Evolutionary conservation across 2,888 invertebrate genomes (phyloP).

Genomic region (Folsomia manolachei): DNA sequence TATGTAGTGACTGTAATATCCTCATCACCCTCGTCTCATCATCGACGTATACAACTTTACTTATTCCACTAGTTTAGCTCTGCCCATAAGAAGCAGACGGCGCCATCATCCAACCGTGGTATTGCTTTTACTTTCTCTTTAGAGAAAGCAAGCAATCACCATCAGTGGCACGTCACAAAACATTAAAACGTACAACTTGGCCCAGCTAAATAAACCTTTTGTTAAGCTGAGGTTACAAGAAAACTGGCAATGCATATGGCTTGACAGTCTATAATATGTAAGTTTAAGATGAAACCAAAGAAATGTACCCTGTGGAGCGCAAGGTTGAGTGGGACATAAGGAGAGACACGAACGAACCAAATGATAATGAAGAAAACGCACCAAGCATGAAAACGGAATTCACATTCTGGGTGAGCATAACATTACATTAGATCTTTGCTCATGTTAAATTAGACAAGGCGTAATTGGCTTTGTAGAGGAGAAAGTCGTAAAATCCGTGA

Average conservation of each 20-base stretch:
- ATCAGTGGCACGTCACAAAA: not conserved
- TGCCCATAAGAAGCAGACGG: not conserved
- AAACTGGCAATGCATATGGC: no score
- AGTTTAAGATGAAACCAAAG: no score
- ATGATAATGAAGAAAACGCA: not conserved
- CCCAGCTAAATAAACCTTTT: not conserved
- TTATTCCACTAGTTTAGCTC: not conserved
- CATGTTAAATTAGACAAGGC: conserved; percentile 38
- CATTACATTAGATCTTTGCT: not conserved
- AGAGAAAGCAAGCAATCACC: not conserved
- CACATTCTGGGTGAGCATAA: not conserved
- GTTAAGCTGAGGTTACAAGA: not conserved
- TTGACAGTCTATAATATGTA: no score
- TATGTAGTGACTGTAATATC: not conserved
- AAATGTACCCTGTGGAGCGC: no score
- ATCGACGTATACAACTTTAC: no score
- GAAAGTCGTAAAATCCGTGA: conserved; percentile 39
- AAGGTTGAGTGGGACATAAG: no score
- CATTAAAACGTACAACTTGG: not conserved
- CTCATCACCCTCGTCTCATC: not conserved
- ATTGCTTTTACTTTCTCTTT: not conserved
- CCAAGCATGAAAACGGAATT: conserved; percentile 22
- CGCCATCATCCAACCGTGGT: no score
- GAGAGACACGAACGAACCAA: not conserved
- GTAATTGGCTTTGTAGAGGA: conserved; percentile 40